These are phyloP conservation scores for Drosophila sucinea DNA, from an alignment of 1,140 invertebrate genomes.

Conservation along the genomic window DNA sequence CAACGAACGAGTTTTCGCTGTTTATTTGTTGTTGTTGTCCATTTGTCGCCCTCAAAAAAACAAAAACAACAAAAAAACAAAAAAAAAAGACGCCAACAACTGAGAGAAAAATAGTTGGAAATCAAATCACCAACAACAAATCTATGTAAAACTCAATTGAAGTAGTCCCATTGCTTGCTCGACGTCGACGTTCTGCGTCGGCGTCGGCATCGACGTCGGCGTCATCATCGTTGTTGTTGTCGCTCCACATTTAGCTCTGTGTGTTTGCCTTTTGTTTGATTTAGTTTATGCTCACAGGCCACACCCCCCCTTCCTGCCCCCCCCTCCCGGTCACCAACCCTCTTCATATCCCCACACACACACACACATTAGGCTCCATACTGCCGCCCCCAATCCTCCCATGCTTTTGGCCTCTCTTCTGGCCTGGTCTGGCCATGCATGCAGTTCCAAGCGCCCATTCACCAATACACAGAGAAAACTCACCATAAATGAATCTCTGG, in stretches of 20 bases:
- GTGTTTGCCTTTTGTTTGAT: constrained; percentile 77
- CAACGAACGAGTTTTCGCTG: constrained; percentile 55
- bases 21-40: constrained; percentile 45
- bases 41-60: constrained; percentile 66
- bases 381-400: background rate
- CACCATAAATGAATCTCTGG: constrained; percentile 67
- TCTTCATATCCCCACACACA: background rate
- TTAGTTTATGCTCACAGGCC: constrained; percentile 63
- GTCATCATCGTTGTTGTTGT: constrained; percentile 43
- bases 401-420: constrained; percentile 25
- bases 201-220: constrained; percentile 6
- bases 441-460: constrained; percentile 63
- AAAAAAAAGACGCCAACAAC: background rate
- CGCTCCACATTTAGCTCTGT: constrained; percentile 58
- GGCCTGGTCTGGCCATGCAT: constrained; percentile 44
- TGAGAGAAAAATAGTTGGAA: constrained; percentile 67
- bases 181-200: constrained; percentile 4
- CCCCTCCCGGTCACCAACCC: background rate
- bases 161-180: constrained; percentile 46
- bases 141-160: constrained; percentile 80
- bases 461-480: constrained; percentile 37
- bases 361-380: background rate
- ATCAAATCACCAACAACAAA: constrained; percentile 75
- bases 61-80: constrained; percentile 49
- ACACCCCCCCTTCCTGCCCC: constrained; percentile 27